These are phyloP conservation scores for Apis cerana DNA, from an alignment of 1,140 invertebrate species.

Conservation along the genomic window DNA sequence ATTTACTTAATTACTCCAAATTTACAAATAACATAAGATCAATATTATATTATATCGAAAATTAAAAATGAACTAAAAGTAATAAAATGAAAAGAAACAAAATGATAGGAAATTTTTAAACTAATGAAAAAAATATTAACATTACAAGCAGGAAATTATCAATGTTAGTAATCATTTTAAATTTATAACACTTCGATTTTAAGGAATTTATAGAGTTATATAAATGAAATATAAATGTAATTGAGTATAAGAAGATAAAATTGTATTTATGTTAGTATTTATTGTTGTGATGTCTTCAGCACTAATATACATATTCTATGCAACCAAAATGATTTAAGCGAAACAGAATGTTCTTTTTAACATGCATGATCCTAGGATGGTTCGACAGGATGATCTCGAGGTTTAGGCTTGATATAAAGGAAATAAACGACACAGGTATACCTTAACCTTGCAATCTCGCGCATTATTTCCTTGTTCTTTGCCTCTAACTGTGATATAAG, in stretches of 20 bases:
- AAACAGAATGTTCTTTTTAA: slow-evolving; percentile 71
- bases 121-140: not conserved
- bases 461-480: slow-evolving; percentile 98
- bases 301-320: slow-evolving; percentile 61
- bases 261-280: slow-evolving; percentile 45
- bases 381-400: slow-evolving; percentile 77
- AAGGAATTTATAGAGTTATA: not conserved
- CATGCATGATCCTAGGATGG: slow-evolving; percentile 80
- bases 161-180: slow-evolving; percentile 1
- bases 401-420: slow-evolving; percentile 78
- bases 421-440: slow-evolving; percentile 82
- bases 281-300: slow-evolving; percentile 46
- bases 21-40: not conserved
- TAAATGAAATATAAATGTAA: slow-evolving; percentile 9
- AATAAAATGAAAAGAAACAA: not conserved
- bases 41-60: slow-evolving; percentile 7
- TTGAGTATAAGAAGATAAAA: not conserved
- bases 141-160: not conserved
- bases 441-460: slow-evolving; percentile 96
- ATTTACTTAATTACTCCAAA: not conserved
- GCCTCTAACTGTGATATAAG: slow-evolving; percentile 96
- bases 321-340: slow-evolving; percentile 74
- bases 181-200: not conserved
- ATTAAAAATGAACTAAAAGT: not conserved
- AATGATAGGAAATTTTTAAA: slow-evolving; percentile 9